Conservation (phyloP, 2,113 vertebrate species). For the Ictalurus punctatus region DNA sequence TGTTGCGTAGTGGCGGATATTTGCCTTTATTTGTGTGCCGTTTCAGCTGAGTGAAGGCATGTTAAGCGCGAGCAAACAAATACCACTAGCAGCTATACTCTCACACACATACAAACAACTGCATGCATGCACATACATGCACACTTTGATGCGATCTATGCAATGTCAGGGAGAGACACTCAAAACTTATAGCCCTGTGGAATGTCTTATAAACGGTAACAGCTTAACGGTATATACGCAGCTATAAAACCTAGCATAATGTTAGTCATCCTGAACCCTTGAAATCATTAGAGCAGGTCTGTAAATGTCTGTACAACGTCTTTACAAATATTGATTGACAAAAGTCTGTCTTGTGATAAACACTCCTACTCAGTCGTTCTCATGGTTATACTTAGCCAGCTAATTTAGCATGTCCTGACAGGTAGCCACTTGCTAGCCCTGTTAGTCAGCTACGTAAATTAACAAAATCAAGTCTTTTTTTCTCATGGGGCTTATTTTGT, state of each 20-base stretch:
- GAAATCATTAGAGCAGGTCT: background rate
- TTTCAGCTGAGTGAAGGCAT: constrained; percentile 12
- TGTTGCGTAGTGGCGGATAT: background rate
- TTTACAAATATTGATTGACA: background rate
- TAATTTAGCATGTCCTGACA: background rate
- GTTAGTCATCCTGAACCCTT: background rate
- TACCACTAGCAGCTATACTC: background rate
- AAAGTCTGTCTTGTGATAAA: background rate
- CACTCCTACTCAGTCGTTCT: background rate
- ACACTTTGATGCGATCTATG: background rate
- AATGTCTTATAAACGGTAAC: background rate
- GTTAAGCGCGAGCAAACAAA: constrained; percentile 40
- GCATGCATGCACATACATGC: background rate
- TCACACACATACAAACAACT: background rate
- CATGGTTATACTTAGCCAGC: background rate
- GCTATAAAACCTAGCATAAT: background rate
- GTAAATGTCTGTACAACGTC: background rate
- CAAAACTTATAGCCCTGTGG: background rate
- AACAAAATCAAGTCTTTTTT: background rate
- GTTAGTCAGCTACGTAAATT: background rate
- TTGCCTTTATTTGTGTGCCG: constrained; percentile 32
- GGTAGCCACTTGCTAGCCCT: background rate
- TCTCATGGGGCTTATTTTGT: background rate
- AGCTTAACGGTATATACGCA: background rate
- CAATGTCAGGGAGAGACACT: background rate